Evolutionary conservation across 2,797 vertebrate species (phyloP).

Genomic region (Oryzias sinensis): DNA sequence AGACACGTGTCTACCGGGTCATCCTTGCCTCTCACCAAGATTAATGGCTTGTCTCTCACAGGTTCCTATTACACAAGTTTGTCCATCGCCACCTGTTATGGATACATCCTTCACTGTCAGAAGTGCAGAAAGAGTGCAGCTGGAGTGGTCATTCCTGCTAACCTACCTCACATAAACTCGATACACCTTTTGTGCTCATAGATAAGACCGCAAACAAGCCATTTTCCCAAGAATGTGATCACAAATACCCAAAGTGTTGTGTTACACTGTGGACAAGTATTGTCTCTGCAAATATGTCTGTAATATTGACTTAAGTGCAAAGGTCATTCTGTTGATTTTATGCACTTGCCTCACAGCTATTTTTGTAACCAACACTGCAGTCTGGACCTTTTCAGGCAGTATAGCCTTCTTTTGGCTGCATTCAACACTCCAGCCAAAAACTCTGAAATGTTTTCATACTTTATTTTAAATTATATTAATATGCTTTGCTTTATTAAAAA

Average conservation of each 20-base stretch:
- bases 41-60: slow-evolving; percentile 64
- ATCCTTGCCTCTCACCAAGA: slow-evolving; percentile 66
- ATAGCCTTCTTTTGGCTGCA: not conserved
- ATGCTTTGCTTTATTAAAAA: slow-evolving; percentile 2
- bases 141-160: slow-evolving; percentile 27
- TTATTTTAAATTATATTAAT: not conserved
- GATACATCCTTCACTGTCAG: slow-evolving; percentile 65
- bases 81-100: slow-evolving; percentile 67
- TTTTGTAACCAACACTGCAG: not conserved
- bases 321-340: not conserved
- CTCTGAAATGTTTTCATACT: slow-evolving; percentile 1
- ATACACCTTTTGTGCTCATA: slow-evolving; percentile 51
- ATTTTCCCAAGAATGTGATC: slow-evolving; percentile 2
- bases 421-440: not conserved
- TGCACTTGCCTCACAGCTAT: not conserved
- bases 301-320: not conserved
- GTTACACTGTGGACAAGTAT: slow-evolving; percentile 4
- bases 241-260: slow-evolving; percentile 23
- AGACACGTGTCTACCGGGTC: slow-evolving; percentile 64
- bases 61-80: slow-evolving; percentile 59
- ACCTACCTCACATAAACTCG: slow-evolving; percentile 44
- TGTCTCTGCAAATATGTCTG: not conserved
- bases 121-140: slow-evolving; percentile 30
- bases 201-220: slow-evolving; percentile 39
- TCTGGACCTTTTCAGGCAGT: not conserved